phyloP scores from a whole-genome alignment of 2,888 invertebrate species.

The Xanthia icteritia region DNA sequence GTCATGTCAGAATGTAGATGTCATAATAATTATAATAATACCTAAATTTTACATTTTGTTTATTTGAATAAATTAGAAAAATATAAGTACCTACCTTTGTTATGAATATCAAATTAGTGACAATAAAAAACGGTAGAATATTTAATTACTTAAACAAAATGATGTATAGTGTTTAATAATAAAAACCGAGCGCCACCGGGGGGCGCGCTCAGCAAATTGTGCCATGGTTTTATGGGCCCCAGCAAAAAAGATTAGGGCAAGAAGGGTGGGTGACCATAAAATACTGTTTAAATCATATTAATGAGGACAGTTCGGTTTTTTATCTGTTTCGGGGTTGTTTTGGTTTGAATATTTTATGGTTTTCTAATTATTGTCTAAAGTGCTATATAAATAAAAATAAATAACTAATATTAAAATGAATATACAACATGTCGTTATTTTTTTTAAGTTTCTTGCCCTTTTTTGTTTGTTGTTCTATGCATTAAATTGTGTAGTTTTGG shows the following conservation, averaged over 20 bases:
- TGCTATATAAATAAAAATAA: no score
- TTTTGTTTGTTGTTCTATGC: no score
- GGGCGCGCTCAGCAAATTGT: slow-evolving; percentile 59
- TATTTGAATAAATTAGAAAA: neutral
- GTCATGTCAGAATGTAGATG: no score
- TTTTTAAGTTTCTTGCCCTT: no score
- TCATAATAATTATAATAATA: no score
- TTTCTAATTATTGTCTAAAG: neutral
- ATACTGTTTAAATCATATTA: slow-evolving; percentile 1
- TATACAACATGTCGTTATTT: no score
- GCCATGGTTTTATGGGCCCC: slow-evolving; percentile 52
- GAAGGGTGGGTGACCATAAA: slow-evolving; percentile 56
- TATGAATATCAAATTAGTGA: slow-evolving; percentile 12
- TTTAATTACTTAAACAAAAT: slow-evolving; percentile 26
- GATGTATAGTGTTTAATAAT: slow-evolving; percentile 45
- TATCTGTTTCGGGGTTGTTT: neutral
- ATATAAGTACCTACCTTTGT: neutral
- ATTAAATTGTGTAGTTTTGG: no score
- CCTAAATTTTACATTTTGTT: no score
- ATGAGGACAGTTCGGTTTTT: neutral
- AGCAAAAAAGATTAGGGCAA: slow-evolving; percentile 50
- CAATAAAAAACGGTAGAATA: slow-evolving; percentile 1
- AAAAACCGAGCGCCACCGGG: slow-evolving; percentile 34
- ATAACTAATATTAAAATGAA: no score
- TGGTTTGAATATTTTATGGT: neutral